Evolutionary conservation across 1,140 invertebrate genomes (phyloP), one percentile per base, ranked within the genome.

Genomic region (Pseudobourletiella spinata): DNA sequence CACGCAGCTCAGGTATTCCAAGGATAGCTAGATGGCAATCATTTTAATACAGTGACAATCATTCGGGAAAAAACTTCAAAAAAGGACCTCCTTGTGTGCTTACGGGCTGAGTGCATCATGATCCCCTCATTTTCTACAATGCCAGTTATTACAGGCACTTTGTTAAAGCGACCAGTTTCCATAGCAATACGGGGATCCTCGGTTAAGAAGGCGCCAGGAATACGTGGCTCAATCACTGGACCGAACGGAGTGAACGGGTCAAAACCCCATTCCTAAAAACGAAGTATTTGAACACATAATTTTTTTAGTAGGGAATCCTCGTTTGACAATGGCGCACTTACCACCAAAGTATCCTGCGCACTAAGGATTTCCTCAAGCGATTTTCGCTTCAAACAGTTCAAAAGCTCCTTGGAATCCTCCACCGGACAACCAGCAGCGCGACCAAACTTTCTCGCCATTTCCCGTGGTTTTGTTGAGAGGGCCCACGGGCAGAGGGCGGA

Each of bases 331-430:
- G 6, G 8, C 6, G 22, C 24, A 77, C 76, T 76, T 76, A 86
- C 85, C 76, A 82, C 80, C 64, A 84, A 84, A 42, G 74, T 67
- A 61, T 77, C 79, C 68, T 86, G 79, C 1, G 81, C 80, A 28
- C 75, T 77, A 25, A 85, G 81, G 39, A 87, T 81, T 2, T 83
- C 79, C 1, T 76, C 72, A 1, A 81, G 79, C 6, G 79, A 74
- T 59, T 80, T 81, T 16, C 73, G 74, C 0, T 80, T 77, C 0
- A 88, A 70, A 73, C 86, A 87, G 1, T 76, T 71, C 0, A 86
- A 61, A 64, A 85, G 75, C 0, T 74, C 64, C 1, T 74, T 64
- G 24, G 81, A 81, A 4, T 74, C 71, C 0, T 74, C 68, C 4
- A 74, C 29, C 2, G 59, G 59, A 55, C 59, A 61, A 1, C 30